Evolutionary conservation across 2,113 vertebrate genomes (phyloP).

Genomic region (Phodopus roborovskii): DNA sequence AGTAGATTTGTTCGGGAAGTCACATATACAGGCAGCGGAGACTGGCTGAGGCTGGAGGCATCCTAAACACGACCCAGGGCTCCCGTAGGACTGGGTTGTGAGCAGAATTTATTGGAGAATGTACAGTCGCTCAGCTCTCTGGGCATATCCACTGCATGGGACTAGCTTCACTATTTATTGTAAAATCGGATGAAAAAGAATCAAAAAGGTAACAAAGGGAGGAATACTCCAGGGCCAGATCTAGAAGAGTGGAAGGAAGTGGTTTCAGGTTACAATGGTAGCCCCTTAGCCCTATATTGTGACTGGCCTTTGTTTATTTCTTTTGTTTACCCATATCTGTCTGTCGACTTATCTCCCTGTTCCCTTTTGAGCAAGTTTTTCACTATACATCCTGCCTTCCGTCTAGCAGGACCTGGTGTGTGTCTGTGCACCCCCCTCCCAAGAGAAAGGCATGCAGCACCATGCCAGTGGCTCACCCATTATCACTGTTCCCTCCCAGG

Average conservation of each 20-base stretch:
- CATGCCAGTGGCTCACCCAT: neutral
- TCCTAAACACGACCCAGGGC: neutral
- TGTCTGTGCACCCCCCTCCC: too few relatives aligned
- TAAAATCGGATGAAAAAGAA: neutral
- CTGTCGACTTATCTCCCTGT: neutral
- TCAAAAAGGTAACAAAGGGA: neutral
- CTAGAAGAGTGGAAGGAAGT: neutral
- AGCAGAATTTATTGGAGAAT: neutral
- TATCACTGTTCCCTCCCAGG: constrained; percentile 77
- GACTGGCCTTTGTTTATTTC: neutral
- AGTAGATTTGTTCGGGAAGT: neutral
- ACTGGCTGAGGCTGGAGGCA: neutral
- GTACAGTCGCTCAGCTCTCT: neutral
- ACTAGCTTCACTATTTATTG: neutral
- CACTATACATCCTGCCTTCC: neutral
- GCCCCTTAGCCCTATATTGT: neutral
- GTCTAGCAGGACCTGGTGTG: neutral
- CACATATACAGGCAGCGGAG: neutral
- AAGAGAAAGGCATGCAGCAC: neutral
- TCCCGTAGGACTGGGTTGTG: neutral
- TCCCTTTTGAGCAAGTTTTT: neutral
- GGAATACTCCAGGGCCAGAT: neutral
- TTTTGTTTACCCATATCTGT: neutral
- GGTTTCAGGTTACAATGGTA: neutral
- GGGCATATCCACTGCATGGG: neutral